Percentiles rank a stretch among this genome's conserved stretches.
Evolutionary conservation across 2,113 vertebrate species (phyloP).

Genomic region (Anthoscopus minutus): DNA sequence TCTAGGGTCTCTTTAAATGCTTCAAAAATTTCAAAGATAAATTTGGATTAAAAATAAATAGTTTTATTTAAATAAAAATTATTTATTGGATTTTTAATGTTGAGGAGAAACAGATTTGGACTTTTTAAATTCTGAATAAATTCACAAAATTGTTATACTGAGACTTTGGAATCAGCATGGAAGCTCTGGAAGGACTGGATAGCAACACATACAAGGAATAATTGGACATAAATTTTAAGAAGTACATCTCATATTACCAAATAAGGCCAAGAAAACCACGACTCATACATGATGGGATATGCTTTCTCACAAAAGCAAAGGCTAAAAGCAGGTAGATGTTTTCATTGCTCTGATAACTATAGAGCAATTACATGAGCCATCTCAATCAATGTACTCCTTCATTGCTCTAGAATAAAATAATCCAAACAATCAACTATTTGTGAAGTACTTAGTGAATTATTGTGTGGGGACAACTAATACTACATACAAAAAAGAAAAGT

Average conservation of each 20-base stretch:
- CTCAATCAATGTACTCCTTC: not conserved
- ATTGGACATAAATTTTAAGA: not conserved
- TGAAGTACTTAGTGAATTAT: not conserved
- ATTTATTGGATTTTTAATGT: not conserved
- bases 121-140: not conserved
- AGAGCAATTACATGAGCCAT: not conserved
- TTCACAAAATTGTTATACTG: not conserved
- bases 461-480: not conserved
- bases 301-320: not conserved
- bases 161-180: not conserved
- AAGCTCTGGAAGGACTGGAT: not conserved
- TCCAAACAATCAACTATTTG: accelerated
- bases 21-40: not conserved
- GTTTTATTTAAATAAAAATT: not conserved
- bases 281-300: not conserved
- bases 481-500: not conserved
- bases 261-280: not conserved
- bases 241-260: not conserved
- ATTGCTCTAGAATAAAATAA: not conserved
- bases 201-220: not conserved
- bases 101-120: not conserved
- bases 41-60: not conserved
- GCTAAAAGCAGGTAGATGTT: not conserved
- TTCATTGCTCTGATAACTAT: not conserved
- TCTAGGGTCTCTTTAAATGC: not conserved